Evolutionary conservation across 2,888 invertebrate genomes (phyloP).

Genomic region (Alloscopus bannaensis): DNA sequence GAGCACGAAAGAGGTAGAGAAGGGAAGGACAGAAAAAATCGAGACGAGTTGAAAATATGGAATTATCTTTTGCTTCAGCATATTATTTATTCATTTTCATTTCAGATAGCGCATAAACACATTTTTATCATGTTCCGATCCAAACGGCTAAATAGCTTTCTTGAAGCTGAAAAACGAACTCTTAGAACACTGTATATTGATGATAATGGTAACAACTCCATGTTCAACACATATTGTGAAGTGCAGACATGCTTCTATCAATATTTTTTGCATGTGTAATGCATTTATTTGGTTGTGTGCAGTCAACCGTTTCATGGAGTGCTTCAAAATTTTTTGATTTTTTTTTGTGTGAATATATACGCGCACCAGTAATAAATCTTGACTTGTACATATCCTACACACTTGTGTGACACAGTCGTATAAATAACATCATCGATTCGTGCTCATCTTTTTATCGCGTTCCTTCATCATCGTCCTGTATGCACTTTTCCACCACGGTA

Average conservation of each 20-base stretch:
- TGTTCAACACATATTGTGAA: neutral
- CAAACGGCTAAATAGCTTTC: neutral
- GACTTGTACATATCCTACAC: neutral
- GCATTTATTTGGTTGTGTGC: neutral
- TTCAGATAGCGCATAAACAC: too few species aligned
- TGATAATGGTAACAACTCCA: constrained; percentile 1
- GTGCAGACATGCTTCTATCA: neutral
- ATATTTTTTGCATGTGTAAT: neutral
- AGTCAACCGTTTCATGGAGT: neutral
- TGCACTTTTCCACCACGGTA: neutral
- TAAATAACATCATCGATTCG: constrained; percentile 16
- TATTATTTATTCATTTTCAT: too few species aligned
- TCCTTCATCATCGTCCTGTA: constrained; percentile 8
- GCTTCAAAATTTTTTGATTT: too few species aligned
- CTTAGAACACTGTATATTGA: neutral
- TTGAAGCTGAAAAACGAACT: neutral
- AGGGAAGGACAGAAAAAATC: too few species aligned
- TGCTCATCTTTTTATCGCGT: constrained; percentile 16
- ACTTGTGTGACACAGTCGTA: too few species aligned
- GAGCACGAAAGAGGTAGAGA: too few species aligned
- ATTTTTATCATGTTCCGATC: too few species aligned
- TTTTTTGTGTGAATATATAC: neutral
- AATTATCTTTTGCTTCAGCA: too few species aligned
- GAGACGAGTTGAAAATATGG: too few species aligned
- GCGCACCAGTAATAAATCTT: neutral